Base-by-base conservation (phyloP, 2,797 vertebrate genomes). In the Decapterus maruadsi region DNA sequence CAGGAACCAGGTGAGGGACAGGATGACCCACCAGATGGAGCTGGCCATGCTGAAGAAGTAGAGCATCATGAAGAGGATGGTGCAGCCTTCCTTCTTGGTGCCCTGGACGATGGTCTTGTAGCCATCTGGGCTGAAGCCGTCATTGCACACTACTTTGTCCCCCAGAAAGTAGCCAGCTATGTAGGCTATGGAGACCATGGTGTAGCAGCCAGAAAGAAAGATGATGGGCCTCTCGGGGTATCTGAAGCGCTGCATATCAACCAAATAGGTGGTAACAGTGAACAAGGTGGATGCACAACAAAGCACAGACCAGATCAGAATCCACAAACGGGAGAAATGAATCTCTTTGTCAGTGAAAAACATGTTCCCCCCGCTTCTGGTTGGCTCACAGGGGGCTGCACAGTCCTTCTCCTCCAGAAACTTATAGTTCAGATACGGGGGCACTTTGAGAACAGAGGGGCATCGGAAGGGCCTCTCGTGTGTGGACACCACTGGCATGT, bases 41-140 rank as follows among this genome's bases (percentile, higher is more conserved):
- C 97, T 98, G 89, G 98, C 98, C 98, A 99, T 99, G 89, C 97
- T 94, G 82, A 99, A 99, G 92, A 99, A 99, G 75, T 99, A 99
- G 0, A 99, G 95, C 97, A 99, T 98, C 98, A 99, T 99, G 89
- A 99, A 99, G 67, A 99, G 96, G 77, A 99, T 99, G 76, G 98
- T 99, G 91, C 98, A 99, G 7, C 98, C 98, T 81, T 99, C 98
- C 82, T 98, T 98, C 88, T 99, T 99, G 68, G 98, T 99, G 84
- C 98, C 98, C 83, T 99, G 98, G 19, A 99, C 97, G 34, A 99
- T 96, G 0, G 98, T 99, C 87, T 97, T 97, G 75, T 96, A 98
- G 67, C 95, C 92, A 0, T 98, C 97, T 1, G 96, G 95, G 20
- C 76, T 94, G 87, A 99, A 99, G 48, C 93, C 92, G 71, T 97